Base-by-base conservation (phyloP, 1,140 invertebrate species). In the Orussus abietinus region DNA sequence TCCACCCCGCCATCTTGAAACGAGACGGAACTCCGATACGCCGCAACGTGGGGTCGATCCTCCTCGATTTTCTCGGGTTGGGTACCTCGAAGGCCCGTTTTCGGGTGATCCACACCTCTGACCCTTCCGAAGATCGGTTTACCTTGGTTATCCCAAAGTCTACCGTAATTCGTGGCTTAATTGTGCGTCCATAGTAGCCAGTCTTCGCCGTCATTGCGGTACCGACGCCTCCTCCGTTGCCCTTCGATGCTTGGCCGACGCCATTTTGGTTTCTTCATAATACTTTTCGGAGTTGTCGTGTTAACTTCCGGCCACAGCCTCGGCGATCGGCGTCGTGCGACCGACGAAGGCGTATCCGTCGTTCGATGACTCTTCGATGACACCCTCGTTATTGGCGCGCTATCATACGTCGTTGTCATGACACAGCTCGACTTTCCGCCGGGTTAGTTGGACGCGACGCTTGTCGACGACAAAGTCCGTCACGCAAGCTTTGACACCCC, bases 401-500 rank as follows among this genome's bases (percentile, higher is more conserved):
- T 64, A 72, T 74, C 69, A 72, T 59, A 74, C 72, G 40, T 75
- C 72, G 52, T 75, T 75, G 48, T 75, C 74, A 49, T 74, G 72
- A 45, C 74, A 75, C 41, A 67, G 68, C n/a, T 70, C 63, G 31
- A 74, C 69, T 35, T 62, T 70, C 30, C 70, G 57, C 40, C 69
- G 62, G 9, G 67, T 54, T 11, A 76, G 33, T n/a, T 67, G 69
- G 25, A 77, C 42, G 26, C 66, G 61, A 42, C 74, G 63, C 47
- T 70, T 77, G 52, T 80, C 77, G 14, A 80, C 74, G 26, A 77
- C 65, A 41, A 81, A 75, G 39, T 75, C 63, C 11, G 78, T 72
- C 18, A 86, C 71, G 62, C 83, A 86, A n/a, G 80, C 82, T 1
- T 70, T 69, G 55, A 84, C 77, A 10, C 80, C 80, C 19, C 72